A percentile compares a stretch with the other conserved stretches of the same genome.
Conservation (phyloP, 2,888 invertebrate species). For the Thumatha senex region DNA sequence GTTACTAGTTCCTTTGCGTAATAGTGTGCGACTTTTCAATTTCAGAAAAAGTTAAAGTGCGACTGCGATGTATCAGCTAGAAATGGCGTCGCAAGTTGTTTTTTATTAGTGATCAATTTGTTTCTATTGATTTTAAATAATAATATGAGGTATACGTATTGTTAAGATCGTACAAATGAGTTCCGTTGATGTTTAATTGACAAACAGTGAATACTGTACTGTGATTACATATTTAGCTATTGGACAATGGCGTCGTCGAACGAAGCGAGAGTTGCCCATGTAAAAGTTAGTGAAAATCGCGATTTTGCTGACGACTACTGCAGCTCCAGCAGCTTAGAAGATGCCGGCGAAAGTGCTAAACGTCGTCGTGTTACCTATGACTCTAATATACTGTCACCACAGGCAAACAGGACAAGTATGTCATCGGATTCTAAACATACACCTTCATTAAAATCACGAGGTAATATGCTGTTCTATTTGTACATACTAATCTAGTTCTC, state of each 20-base stretch:
- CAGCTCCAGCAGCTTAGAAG: constrained; percentile 58
- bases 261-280: constrained; percentile 68
- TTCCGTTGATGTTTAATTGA: constrained; percentile 64
- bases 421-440: constrained; percentile 65
- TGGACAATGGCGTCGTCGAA: constrained; percentile 82
- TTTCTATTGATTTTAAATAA: constrained; percentile 62
- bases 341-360: constrained; percentile 70
- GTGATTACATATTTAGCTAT: constrained; percentile 59
- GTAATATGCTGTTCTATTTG: constrained; percentile 49
- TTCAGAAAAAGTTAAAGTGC: constrained; percentile 58
- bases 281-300: constrained; percentile 75
- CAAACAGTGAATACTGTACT: constrained; percentile 54
- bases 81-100: constrained; percentile 83
- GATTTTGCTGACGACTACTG: constrained; percentile 58
- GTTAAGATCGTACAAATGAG: constrained; percentile 47
- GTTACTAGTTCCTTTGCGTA: constrained; percentile 35
- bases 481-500: constrained; percentile 26
- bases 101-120: constrained; percentile 72
- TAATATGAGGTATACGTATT: constrained; percentile 47
- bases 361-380: constrained; percentile 75
- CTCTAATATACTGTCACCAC: constrained; percentile 73
- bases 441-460: constrained; percentile 66
- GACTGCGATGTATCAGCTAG: constrained; percentile 64
- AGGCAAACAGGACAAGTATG: constrained; percentile 77
- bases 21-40: constrained; percentile 46